A percentile compares a stretch with the other conserved stretches of the same genome.
Evolutionary conservation across 2,888 invertebrate species (phyloP).

Genomic region (Fragum sueziense): DNA sequence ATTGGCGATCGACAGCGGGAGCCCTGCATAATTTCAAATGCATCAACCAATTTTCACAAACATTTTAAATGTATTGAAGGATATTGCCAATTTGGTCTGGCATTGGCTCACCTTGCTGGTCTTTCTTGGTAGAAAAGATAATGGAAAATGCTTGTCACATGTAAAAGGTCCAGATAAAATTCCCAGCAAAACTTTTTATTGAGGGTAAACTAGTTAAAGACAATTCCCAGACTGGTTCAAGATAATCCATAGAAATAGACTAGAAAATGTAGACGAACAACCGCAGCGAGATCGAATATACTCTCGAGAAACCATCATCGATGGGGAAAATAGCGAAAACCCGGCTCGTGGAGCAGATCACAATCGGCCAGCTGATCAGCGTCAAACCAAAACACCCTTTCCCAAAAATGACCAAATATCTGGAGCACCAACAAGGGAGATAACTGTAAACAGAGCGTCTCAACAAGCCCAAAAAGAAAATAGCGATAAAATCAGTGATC

Average conservation of each 20-base stretch:
- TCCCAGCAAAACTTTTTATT: conserved; percentile 32
- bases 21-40: no score
- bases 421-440: background rate
- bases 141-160: no score
- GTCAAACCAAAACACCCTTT: background rate
- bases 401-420: no score
- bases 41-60: no score
- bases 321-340: background rate
- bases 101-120: no score
- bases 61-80: no score
- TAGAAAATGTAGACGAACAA: background rate
- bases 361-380: no score
- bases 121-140: no score
- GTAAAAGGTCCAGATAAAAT: conserved; percentile 24
- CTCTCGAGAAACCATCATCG: background rate
- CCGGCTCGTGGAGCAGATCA: background rate
- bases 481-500: background rate
- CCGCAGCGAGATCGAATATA: background rate
- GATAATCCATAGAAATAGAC: conserved; percentile 2
- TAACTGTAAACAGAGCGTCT: background rate
- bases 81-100: no score
- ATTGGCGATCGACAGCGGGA: conserved; percentile 5
- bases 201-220: conserved; percentile 19
- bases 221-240: conserved; percentile 35
- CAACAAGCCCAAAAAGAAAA: background rate